Base-by-base conservation (phyloP, 2,113 vertebrate genomes). In the Varanus komodoensis region DNA sequence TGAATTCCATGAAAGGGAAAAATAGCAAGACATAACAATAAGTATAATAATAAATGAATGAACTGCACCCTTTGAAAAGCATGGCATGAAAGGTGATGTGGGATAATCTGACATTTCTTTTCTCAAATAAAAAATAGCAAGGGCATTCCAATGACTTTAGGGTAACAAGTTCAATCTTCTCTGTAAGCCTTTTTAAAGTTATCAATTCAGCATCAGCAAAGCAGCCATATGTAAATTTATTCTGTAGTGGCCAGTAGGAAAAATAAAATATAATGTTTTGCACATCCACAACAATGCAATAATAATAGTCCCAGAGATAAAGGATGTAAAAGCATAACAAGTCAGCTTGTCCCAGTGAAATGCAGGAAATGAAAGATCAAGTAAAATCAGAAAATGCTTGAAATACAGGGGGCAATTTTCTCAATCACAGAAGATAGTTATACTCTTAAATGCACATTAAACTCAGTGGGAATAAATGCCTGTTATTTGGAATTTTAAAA, bases 341-440 rank as follows among this genome's bases (percentile, higher is more conserved):
- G n/a, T 71, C 75, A 69, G 48, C 48, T 80, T 91, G 29, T 64
- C 25, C 15, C 52, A 79, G 27, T 48, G 86, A 61, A 91, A 88
- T 61, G 75, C 92, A n/a, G 8, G 1, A 94, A 92, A 86, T 86
- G 57, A 69, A 77, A 89, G 61, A 82, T 64, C 79, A 77, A 92
- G 21, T 77, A 75, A 91, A 34, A 89, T 89, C 89, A 93, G 93
- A 91, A 93, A 95, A 94, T 79, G 29, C 89, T 92, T 92, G 84
- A 92, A 29, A 29, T 91, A 14, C 69, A 93, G 93, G 86, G 94
- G 91, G 79, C 73, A 93, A 61, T 93, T 93, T 75, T 86, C 83
- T 86, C 89, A 90, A 80, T 80, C 74, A 80, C 48, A 85, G n/a
- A 86, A 90, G 89, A 90, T 75, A 90, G 89, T 52, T 86, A 90